These are phyloP conservation scores for Holothuria scabra DNA, from an alignment of 53 echinoderm and acorn worm genomes.

Conservation along the genomic window DNA sequence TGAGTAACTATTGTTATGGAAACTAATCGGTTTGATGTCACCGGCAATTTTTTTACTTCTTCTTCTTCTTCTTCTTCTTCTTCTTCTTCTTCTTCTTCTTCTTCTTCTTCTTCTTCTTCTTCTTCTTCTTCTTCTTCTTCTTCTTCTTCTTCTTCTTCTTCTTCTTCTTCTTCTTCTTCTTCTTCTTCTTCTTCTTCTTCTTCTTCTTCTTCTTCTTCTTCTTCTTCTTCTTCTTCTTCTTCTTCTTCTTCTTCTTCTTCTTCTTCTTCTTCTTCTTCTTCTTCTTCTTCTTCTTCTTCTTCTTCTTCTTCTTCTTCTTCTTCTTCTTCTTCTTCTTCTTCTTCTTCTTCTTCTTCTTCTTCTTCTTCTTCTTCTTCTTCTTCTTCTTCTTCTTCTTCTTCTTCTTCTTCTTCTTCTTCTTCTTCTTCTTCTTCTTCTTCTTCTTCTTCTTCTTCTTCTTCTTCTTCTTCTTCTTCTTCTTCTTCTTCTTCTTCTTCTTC, in stretches of 20 bases:
- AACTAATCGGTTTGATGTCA: too few species aligned
- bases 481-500: conserved; percentile 36
- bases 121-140: conserved; percentile 36
- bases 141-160: conserved; percentile 36
- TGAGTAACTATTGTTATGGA: too few species aligned
- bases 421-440: conserved; percentile 26
- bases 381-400: conserved; percentile 42
- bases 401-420: conserved; percentile 48
- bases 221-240: conserved; percentile 50
- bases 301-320: conserved; percentile 47
- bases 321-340: conserved; percentile 47
- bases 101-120: conserved; percentile 39
- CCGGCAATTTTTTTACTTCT: background rate
- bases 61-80: conserved; percentile 39
- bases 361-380: conserved; percentile 49
- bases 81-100: conserved; percentile 32
- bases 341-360: conserved; percentile 50
- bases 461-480: conserved; percentile 37
- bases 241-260: conserved; percentile 49
- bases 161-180: conserved; percentile 24
- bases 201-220: conserved; percentile 47
- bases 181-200: conserved; percentile 13
- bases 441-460: conserved; percentile 36
- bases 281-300: conserved; percentile 50
- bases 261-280: conserved; percentile 49